Evolutionary conservation across 2,113 vertebrate genomes (phyloP).

Genomic region (Bagarius yarrelli): DNA sequence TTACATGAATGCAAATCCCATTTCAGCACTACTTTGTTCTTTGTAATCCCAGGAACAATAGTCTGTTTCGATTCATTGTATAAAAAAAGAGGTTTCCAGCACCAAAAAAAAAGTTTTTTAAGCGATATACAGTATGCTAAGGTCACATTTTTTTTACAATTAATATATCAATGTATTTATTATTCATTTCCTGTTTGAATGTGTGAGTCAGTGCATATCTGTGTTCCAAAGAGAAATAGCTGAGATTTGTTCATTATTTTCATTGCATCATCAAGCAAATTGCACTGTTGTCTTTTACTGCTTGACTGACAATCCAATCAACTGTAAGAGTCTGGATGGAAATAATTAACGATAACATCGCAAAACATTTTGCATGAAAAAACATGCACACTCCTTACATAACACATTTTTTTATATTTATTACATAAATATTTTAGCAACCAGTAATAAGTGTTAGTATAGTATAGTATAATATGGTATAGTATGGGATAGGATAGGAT

Average conservation of each 20-base stretch:
- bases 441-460: not conserved
- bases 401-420: not conserved
- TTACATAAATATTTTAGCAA: not conserved
- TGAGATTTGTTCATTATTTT: constrained; percentile 5
- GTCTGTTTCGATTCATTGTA: not conserved
- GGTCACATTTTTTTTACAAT: not conserved
- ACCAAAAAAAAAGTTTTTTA: not conserved
- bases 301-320: constrained; percentile 7
- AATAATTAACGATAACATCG: not conserved
- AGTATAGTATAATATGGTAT: no score
- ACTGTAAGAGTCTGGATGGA: not conserved
- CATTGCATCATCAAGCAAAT: constrained; percentile 1
- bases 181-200: not conserved
- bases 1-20: not conserved
- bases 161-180: no score
- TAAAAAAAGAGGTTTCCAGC: not conserved
- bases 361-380: not conserved
- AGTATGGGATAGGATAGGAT: no score
- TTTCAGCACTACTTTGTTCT: not conserved
- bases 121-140: not conserved
- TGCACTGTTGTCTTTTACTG: constrained; percentile 5
- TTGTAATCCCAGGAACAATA: not conserved
- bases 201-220: constrained; percentile 3
- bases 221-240: not conserved
- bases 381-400: not conserved